Conservation (phyloP, 2,888 invertebrate species). For the Synanthedon andrenaeformis region DNA sequence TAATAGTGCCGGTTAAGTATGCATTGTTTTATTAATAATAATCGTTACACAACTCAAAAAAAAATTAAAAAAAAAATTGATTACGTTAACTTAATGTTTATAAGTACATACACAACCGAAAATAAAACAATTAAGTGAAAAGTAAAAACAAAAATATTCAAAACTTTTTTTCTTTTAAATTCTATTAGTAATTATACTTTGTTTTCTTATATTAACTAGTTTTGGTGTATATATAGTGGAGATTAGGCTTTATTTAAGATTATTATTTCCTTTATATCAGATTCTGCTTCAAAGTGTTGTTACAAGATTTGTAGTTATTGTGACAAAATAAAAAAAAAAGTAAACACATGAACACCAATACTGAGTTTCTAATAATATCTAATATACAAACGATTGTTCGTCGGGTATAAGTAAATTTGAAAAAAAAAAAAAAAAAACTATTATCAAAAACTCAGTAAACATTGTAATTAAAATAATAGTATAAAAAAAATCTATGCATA, state of each 20-base stretch:
- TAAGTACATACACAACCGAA: conserved; percentile 73
- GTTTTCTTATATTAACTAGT: conserved; percentile 33
- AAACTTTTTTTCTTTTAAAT: neutral
- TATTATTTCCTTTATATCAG: conserved; percentile 26
- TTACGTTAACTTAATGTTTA: conserved; percentile 45
- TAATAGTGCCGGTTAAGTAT: conserved; percentile 62
- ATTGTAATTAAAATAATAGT: conserved; percentile 29
- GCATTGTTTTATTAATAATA: conserved; percentile 60
- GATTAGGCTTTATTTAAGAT: conserved; percentile 38
- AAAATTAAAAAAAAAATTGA: conserved; percentile 26
- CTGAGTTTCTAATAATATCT: neutral
- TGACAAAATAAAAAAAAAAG: conserved; percentile 8
- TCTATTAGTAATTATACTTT: conserved; percentile 9
- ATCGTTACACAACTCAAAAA: conserved; percentile 62
- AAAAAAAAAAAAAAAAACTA: conserved; percentile 10
- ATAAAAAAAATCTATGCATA: conserved; percentile 58
- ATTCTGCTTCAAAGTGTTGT: conserved; percentile 45
- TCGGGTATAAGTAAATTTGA: too few species aligned
- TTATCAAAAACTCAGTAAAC: conserved; percentile 44
- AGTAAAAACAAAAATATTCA: conserved; percentile 24
- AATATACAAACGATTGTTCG: too few species aligned
- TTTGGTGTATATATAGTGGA: conserved; percentile 55
- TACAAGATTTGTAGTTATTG: conserved; percentile 39
- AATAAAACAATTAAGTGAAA: conserved; percentile 36
- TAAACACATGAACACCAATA: neutral